phyloP scores from a whole-genome alignment of 2,888 invertebrate species.

The Helicoverpa assulta region DNA sequence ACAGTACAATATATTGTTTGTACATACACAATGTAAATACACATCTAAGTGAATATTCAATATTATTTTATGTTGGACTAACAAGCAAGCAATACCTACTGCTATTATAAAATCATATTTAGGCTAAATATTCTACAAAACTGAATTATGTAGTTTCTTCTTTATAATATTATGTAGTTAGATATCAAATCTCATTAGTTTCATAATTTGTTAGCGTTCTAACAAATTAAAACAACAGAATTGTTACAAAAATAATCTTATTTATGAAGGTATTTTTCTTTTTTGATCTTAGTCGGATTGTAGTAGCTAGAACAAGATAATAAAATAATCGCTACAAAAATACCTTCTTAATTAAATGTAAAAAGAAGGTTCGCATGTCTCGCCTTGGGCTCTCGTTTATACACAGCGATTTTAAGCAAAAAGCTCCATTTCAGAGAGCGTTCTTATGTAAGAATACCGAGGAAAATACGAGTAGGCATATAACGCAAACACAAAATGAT shows the following conservation, averaged over 20 bases:
- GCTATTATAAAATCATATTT: not conserved
- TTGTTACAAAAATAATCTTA: conserved; percentile 27
- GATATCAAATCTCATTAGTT: conserved; percentile 8
- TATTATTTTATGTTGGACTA: not conserved
- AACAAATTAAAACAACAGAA: conserved; percentile 15
- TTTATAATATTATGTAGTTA: not conserved
- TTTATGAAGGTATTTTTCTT: conserved; percentile 45
- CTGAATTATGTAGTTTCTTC: not conserved
- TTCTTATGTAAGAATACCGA: conserved; percentile 30
- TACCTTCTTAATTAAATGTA: conserved; percentile 63
- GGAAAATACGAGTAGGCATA: conserved; percentile 8
- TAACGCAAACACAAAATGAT: conserved; percentile 27
- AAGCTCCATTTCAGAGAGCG: conserved; percentile 14
- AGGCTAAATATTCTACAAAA: not conserved
- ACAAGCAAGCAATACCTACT: not conserved
- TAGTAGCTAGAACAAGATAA: conserved; percentile 49
- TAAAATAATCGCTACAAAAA: conserved; percentile 54
- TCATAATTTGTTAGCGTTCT: not conserved
- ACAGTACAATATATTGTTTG: not conserved
- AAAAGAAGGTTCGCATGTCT: conserved; percentile 61
- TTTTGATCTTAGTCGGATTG: conserved; percentile 46
- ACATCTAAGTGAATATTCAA: not conserved
- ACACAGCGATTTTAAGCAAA: conserved; percentile 29
- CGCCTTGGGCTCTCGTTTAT: conserved; percentile 59
- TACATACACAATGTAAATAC: not conserved